Conservation (phyloP, 2,113 vertebrate species). For the Chamaetylas fuelleborni region DNA sequence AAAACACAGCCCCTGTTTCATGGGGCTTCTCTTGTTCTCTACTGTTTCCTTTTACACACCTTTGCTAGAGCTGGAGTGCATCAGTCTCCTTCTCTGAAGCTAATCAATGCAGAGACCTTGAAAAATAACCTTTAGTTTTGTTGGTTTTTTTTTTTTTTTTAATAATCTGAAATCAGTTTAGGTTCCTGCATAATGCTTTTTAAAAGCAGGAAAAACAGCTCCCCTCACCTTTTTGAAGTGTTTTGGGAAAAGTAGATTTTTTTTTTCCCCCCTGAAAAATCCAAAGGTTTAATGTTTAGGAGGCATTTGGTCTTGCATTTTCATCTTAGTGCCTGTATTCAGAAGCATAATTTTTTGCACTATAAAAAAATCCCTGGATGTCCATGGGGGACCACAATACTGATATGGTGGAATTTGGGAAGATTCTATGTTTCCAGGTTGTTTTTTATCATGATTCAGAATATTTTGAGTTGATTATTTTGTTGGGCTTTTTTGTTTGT, state of each 20-base stretch:
- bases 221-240: neutral
- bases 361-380: neutral
- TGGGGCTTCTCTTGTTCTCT: neutral
- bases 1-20: neutral
- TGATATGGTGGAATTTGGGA: neutral
- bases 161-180: neutral
- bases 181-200: neutral
- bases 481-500: neutral
- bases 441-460: neutral
- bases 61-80: neutral
- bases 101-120: neutral
- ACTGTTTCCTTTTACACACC: neutral
- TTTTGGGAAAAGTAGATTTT: neutral
- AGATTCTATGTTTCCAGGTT: neutral
- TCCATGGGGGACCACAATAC: neutral
- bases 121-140: neutral
- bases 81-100: neutral
- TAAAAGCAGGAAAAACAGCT: neutral
- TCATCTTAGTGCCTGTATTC: neutral
- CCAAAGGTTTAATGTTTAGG: neutral
- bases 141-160: neutral
- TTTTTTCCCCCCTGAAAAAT: neutral
- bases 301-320: neutral
- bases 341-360: neutral
- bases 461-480: neutral